A percentile compares a stretch with the other conserved stretches of the same genome.
Conservation (phyloP, 2,113 vertebrate species). For the Eretmochelys imbricata region DNA sequence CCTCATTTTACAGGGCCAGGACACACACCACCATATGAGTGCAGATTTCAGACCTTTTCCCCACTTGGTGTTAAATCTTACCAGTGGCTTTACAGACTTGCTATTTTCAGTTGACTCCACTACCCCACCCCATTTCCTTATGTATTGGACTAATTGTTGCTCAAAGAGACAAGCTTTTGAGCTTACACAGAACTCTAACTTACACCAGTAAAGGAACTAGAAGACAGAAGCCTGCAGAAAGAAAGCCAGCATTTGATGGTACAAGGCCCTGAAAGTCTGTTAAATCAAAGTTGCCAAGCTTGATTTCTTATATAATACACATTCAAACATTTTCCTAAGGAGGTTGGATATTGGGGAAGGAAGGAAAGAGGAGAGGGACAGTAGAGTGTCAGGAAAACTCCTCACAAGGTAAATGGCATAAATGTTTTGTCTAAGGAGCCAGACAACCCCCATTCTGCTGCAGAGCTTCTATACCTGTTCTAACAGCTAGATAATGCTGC, state of each 20-base stretch:
- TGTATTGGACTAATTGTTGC: background rate
- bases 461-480: too few relatives aligned
- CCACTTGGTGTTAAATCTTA: background rate
- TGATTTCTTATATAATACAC: background rate
- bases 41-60: background rate
- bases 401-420: background rate
- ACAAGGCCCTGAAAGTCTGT: background rate
- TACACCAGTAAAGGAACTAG: background rate
- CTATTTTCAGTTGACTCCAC: background rate
- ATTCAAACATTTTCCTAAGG: background rate
- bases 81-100: background rate
- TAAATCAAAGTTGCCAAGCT: background rate
- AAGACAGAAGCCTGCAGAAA: background rate
- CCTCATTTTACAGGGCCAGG: background rate
- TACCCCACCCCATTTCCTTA: background rate
- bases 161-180: background rate
- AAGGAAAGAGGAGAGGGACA: background rate
- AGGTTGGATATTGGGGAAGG: background rate
- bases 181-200: background rate
- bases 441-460: too few relatives aligned
- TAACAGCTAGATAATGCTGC: too few relatives aligned
- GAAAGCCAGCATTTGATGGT: background rate
- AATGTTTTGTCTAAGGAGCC: background rate
- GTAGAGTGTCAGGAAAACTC: background rate
- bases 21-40: background rate